Conservation (phyloP, 2,113 vertebrate species). For the Callithrix jacchus region DNA sequence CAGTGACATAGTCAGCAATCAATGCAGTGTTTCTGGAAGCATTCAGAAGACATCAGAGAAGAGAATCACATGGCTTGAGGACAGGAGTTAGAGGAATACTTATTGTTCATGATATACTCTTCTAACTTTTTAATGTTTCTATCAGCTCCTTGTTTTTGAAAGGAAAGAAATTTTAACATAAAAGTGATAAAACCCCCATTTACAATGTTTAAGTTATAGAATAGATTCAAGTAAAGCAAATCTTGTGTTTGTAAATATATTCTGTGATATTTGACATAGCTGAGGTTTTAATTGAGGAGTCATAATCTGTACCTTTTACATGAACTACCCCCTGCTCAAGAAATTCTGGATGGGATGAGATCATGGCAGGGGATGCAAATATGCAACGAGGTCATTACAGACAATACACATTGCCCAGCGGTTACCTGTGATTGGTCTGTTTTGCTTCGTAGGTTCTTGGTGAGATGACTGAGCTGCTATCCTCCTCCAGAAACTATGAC, state of each 20-base stretch:
- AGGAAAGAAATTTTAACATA: background rate
- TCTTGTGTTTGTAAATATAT: background rate
- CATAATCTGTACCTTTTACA: background rate
- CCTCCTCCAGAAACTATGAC: conserved; percentile 95
- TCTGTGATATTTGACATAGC: background rate
- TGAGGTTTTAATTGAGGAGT: background rate
- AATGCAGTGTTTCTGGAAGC: background rate
- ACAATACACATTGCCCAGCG: background rate
- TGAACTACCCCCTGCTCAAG: background rate
- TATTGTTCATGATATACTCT: background rate
- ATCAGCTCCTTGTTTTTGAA: background rate
- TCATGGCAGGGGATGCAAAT: too few relatives aligned
- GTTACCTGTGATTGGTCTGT: background rate
- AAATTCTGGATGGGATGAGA: background rate
- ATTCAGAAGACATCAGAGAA: background rate
- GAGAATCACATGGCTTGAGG: background rate
- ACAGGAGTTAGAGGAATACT: background rate
- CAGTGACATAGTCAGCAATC: background rate
- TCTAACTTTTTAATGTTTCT: background rate
- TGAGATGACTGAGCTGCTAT: conserved; percentile 97
- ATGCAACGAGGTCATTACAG: background rate
- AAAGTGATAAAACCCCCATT: background rate
- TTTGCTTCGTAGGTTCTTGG: conserved; percentile 87
- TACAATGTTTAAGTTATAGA: background rate
- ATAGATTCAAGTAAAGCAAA: background rate